Evolutionary conservation across 2,113 vertebrate species (phyloP), one percentile per base, ranked within the genome.

Genomic region (Heptranchias perlo): DNA sequence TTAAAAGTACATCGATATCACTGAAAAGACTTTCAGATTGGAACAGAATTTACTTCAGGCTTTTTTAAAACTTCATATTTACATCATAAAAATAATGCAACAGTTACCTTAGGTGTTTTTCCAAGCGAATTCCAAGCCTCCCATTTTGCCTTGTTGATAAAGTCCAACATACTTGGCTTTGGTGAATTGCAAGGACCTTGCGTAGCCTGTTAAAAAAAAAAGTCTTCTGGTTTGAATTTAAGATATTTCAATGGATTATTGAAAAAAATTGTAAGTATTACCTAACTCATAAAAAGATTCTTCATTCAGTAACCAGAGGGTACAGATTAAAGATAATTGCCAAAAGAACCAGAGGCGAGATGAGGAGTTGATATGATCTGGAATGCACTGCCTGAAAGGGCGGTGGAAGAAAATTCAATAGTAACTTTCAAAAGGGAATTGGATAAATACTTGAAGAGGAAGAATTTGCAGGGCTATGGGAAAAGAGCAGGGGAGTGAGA

Each of bases 91-190:
- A 94, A 94, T 94, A 67, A 65, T 67, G 21, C 47, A 62, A 4
- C 4, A 39, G 6, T 97, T 96, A 99, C 99, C 98, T 98, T 98
- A 73, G 98, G 96, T 65, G 98, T 97, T 95, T 49, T 97, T 64
- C 98, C 98, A 96, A 99, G 98, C 96, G 98, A 98, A 65, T 97
- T 98, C 99, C 99, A 99, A 0, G 99, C 97, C 5, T 99, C 99
- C 99, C 98, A 99, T 87, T 99, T 99, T 58, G 97, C 98, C 96
- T 99, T 99, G 96, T 98, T 98, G 92, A 99, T 96, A 0, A 99
- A 99, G 97, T 99, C 98, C 96, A 99, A 96, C 98, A 99, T 97
- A 23, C 98, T 97, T 0, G 99, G 99, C 97, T 98, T 99, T 52
- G 98, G 98, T 25, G 97, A 96, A 96, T 96, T 98, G 96, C 99